phyloP scores from a whole-genome alignment of 2,113 vertebrate genomes.

The Pao palembangensis region DNA sequence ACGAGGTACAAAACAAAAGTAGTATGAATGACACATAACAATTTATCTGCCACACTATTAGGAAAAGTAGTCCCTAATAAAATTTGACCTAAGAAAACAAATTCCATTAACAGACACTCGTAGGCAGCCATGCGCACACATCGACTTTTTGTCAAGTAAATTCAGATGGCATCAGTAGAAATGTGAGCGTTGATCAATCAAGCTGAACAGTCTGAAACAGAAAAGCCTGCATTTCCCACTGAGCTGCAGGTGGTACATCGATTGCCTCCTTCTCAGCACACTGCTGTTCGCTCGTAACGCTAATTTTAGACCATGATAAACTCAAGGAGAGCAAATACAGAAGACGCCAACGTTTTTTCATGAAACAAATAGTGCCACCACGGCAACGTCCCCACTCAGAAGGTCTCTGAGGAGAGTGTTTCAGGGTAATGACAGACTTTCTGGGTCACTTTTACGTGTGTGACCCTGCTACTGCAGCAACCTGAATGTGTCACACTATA shows the following conservation, averaged over 20 bases:
- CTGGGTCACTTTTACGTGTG: background rate
- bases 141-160: conserved; percentile 27
- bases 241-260: conserved; percentile 61
- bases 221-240: conserved; percentile 45
- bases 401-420: background rate
- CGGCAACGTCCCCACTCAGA: conserved; percentile 16
- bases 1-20: too few species aligned
- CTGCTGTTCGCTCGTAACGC: conserved; percentile 19
- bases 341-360: too few species aligned
- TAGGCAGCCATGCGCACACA: background rate
- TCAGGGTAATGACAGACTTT: background rate
- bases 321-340: conserved; percentile 26
- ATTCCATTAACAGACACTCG: conserved; percentile 1
- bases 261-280: conserved; percentile 58
- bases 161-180: conserved; percentile 10
- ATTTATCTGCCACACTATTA: too few species aligned
- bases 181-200: conserved; percentile 39
- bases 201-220: conserved; percentile 39
- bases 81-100: background rate
- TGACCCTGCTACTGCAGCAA: too few species aligned
- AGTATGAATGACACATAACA: too few species aligned
- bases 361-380: conserved; percentile 8
- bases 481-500: background rate
- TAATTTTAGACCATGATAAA: conserved; percentile 59
- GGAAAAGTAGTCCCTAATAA: too few species aligned